phyloP scores from a whole-genome alignment of 2,113 vertebrate species.

The Pogonocichla stellata region DNA sequence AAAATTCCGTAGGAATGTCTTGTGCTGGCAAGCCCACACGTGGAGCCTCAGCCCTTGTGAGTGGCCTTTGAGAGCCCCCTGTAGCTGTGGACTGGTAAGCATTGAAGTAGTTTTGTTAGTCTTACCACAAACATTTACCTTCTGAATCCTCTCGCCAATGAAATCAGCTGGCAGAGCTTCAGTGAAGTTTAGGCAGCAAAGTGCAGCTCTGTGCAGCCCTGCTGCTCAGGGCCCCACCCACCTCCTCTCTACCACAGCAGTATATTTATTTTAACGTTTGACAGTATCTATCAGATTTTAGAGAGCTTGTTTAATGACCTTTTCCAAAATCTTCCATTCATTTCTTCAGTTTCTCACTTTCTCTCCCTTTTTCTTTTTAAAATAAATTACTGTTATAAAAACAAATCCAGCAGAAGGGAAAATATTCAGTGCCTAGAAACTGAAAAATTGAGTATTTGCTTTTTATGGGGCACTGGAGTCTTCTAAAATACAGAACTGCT shows the following conservation, averaged over 20 bases:
- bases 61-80: slow-evolving; percentile 29
- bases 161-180: slow-evolving; percentile 25
- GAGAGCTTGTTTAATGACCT: slow-evolving; percentile 52
- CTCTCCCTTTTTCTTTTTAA: slow-evolving; percentile 73
- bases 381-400: slow-evolving; percentile 88
- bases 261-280: slow-evolving; percentile 45
- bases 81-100: background rate
- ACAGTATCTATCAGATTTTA: slow-evolving; percentile 62
- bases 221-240: background rate
- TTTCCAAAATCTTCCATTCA: slow-evolving; percentile 62
- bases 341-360: slow-evolving; percentile 68
- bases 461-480: slow-evolving; percentile 85
- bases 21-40: background rate
- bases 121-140: slow-evolving; percentile 20
- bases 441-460: slow-evolving; percentile 81
- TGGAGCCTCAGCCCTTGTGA: background rate
- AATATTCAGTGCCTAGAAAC: slow-evolving; percentile 78
- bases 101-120: slow-evolving; percentile 8
- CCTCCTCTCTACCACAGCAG: background rate
- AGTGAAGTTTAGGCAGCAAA: slow-evolving; percentile 9
- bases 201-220: background rate
- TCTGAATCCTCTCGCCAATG: slow-evolving; percentile 1
- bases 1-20: background rate
- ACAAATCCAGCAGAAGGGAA: slow-evolving; percentile 82
- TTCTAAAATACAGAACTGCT: slow-evolving; percentile 84